Base-by-base conservation (phyloP, 2,888 invertebrate species). In the Eristalis tenax region DNA sequence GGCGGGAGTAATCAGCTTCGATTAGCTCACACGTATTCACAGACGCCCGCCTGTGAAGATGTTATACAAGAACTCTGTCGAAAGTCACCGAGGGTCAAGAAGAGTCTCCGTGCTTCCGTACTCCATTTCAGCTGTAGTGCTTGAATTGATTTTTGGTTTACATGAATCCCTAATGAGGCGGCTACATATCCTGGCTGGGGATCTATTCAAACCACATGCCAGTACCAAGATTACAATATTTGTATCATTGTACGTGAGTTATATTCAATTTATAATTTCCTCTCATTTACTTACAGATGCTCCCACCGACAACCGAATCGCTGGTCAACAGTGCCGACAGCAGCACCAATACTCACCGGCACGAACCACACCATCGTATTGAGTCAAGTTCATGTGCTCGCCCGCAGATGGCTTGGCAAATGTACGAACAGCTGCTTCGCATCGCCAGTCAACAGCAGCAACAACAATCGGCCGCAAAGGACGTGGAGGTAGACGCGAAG, bases 371-470 rank as follows among this genome's bases (percentile, higher is more conserved):
- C 1, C 22, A 79, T 26, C 13, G 68, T 6, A 64, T 79, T 6
- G 87, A 87, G 56, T 80, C 87, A 28, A 87, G 87, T 83, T 76
- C 68, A 3, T 87, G 87, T 11, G 71, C 77, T 61, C 87, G 83
- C 11, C 87, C 87, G 43, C 79, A 83, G 79, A 76, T 83, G 87
- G 87, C 87, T 76, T 87, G 76, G 83, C 75, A 87, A 83, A 83
- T 87, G 71, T 87, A 87, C n/a, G 79, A 87, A 73, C 87, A 80
- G 75, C 83, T 87, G 79, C 78, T 79, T 13, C 79, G 76, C 1
- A 86, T 86, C n/a, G 70, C 83, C 63, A 70, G 28, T 23, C 77
- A 70, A 43, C 65, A 74, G 32, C 63, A 23, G 6, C 32, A 35
- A 77, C 76, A 69, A 13, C 66, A 78, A 79, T 71, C 56, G 15